Conservation (phyloP, 2,113 vertebrate species). For the Perca schrenkii region DNA sequence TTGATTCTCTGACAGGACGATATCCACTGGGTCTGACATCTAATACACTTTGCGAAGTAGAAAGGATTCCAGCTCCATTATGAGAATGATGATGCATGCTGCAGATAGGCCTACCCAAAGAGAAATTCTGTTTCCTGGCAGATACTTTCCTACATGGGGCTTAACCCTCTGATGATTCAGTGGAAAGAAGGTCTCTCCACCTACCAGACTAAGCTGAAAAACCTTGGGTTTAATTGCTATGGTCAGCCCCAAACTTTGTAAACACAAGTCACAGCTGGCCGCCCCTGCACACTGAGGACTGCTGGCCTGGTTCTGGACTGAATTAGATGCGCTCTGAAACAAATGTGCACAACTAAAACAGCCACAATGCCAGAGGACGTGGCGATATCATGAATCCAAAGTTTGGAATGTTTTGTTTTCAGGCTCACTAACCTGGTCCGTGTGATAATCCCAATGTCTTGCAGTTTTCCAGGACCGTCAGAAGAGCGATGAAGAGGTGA, state of each 20-base stretch:
- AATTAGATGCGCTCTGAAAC: constrained; percentile 21
- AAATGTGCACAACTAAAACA: constrained; percentile 13
- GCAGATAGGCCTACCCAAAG: not conserved
- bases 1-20: constrained; percentile 2
- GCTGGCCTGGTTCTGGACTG: constrained; percentile 16
- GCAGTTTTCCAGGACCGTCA: constrained; percentile 65
- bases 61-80: constrained; percentile 13
- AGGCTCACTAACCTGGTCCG: constrained; percentile 77
- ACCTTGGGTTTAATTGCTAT: constrained; percentile 25
- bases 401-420: not conserved
- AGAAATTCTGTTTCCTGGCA: constrained; percentile 34
- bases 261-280: constrained; percentile 61
- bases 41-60: not conserved
- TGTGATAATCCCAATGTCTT: constrained; percentile 49
- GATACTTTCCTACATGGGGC: not conserved
- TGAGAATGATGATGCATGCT: constrained; percentile 28
- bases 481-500: constrained; percentile 69
- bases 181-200: constrained; percentile 18
- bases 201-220: constrained; percentile 10
- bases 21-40: not conserved
- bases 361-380: not conserved
- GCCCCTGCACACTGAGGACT: constrained; percentile 3
- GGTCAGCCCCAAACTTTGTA: constrained; percentile 16
- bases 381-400: not conserved
- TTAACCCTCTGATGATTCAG: constrained; percentile 33